Evolutionary conservation across 2,888 invertebrate genomes (phyloP).

Genomic region (Allophyes oxyacanthae): DNA sequence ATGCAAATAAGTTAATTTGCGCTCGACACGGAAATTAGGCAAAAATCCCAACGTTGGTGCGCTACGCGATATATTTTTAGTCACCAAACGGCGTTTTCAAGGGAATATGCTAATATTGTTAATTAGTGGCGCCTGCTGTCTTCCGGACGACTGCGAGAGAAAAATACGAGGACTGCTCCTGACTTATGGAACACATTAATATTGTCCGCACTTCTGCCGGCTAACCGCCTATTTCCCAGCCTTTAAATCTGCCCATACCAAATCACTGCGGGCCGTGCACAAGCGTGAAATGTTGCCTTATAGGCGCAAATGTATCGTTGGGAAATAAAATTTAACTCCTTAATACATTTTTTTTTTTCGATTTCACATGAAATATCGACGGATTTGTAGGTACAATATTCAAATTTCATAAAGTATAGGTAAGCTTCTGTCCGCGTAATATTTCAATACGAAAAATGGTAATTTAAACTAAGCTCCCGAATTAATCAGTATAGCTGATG

Average conservation of each 20-base stretch:
- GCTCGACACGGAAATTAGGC: conserved; percentile 70
- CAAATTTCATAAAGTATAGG: conserved; percentile 15
- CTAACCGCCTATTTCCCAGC: conserved; percentile 78
- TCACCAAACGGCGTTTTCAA: conserved; percentile 71
- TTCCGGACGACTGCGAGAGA: conserved; percentile 78
- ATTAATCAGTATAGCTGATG: conserved; percentile 5
- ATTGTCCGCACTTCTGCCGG: conserved; percentile 82
- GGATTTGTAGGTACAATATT: conserved; percentile 23
- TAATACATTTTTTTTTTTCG: not conserved
- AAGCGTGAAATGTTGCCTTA: no score
- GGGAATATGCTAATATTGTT: conserved; percentile 87
- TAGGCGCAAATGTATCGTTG: conserved; percentile 40
- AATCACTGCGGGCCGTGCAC: conserved; percentile 49
- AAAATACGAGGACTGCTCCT: conserved; percentile 79
- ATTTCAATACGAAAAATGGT: conserved; percentile 29
- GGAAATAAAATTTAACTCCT: not conserved
- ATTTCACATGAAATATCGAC: conserved; percentile 17
- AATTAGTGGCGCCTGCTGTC: conserved; percentile 84
- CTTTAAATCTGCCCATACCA: conserved; percentile 66
- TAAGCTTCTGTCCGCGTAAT: conserved; percentile 11
- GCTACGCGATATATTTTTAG: conserved; percentile 64
- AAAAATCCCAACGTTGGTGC: conserved; percentile 65
- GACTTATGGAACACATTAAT: conserved; percentile 86
- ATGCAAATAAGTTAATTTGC: conserved; percentile 71
- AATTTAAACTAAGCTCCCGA: conserved; percentile 13